Conservation (phyloP, 2,113 vertebrate genomes). For the Pelobates fuscus region DNA sequence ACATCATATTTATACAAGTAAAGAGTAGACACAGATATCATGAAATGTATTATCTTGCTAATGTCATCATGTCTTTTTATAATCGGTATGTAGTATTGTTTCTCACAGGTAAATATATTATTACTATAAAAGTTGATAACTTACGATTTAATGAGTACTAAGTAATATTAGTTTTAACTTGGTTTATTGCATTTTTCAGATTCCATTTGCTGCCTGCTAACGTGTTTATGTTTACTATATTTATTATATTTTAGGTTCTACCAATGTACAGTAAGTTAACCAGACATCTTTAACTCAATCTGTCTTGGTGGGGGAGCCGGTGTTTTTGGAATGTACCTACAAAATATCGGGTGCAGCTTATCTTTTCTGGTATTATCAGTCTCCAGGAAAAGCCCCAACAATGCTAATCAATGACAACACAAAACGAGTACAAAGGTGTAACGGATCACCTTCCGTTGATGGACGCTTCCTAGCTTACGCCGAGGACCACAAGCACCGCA, state of each 20-base stretch:
- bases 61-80: not conserved
- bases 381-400: not conserved
- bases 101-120: not conserved
- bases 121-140: not conserved
- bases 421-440: not conserved
- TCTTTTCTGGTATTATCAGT: slow-evolving; percentile 19
- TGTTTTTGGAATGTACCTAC: not conserved
- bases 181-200: not conserved
- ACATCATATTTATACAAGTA: not conserved
- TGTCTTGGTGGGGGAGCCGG: not conserved
- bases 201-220: too few species aligned
- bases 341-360: not conserved
- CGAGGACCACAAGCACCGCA: too few species aligned
- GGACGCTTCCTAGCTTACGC: too few species aligned
- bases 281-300: not conserved
- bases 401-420: not conserved
- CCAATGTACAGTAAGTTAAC: not conserved
- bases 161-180: not conserved
- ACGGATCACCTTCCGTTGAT: too few species aligned
- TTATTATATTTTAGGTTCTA: not conserved
- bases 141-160: not conserved
- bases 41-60: not conserved
- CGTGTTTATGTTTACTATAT: not conserved
- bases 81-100: not conserved
- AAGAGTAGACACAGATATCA: not conserved